These are phyloP conservation scores for Oryzias dopingdopingensis DNA, from an alignment of 2,797 vertebrate species.

Conservation along the genomic window DNA sequence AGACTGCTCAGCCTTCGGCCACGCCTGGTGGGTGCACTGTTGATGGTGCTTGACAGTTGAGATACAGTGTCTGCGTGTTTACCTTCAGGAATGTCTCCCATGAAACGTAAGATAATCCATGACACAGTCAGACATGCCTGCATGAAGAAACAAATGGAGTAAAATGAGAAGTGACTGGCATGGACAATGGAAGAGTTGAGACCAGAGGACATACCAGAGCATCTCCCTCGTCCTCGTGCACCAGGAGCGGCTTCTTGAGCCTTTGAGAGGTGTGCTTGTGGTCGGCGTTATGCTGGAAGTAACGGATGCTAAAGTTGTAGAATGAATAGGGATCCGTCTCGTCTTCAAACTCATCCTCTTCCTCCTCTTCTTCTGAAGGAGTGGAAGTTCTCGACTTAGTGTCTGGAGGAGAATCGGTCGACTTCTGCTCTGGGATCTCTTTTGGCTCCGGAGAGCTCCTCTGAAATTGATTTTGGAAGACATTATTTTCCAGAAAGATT, in stretches of 20 bases:
- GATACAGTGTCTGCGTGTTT: conserved; percentile 46
- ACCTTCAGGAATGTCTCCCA: conserved; percentile 91
- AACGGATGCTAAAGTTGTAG: conserved; percentile 81
- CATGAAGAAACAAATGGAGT: not conserved
- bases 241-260: conserved; percentile 83
- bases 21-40: conserved; percentile 36
- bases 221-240: conserved; percentile 86
- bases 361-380: conserved; percentile 54
- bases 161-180: not conserved
- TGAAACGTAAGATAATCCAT: conserved; percentile 90
- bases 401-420: not conserved
- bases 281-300: conserved; percentile 81
- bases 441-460: conserved; percentile 21
- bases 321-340: conserved; percentile 81
- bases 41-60: conserved; percentile 24
- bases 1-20: conserved; percentile 71
- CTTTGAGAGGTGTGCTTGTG: conserved; percentile 71
- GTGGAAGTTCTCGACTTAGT: not conserved
- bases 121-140: conserved; percentile 87
- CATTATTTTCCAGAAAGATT: not conserved
- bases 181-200: not conserved
- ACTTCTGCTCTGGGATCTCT: not conserved
- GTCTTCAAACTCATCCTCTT: conserved; percentile 51
- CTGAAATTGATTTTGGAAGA: not conserved
- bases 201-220: conserved; percentile 72